phyloP scores from a whole-genome alignment of 2,888 invertebrate species.

The Rhogogaster chlorosoma region DNA sequence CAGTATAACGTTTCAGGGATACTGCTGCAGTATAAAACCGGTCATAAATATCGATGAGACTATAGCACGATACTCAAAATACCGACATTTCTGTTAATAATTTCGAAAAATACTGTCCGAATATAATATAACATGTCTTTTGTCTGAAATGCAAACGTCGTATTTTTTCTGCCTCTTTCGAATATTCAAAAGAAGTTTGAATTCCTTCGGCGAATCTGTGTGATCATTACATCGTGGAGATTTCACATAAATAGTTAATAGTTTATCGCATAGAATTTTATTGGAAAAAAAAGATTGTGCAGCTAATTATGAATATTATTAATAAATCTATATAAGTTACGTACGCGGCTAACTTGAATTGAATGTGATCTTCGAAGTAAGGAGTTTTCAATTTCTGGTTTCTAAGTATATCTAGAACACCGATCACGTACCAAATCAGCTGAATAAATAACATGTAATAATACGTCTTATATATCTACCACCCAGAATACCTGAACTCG shows the following conservation, averaged over 20 bases:
- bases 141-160: neutral
- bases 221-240: neutral
- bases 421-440: constrained; percentile 9
- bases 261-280: neutral
- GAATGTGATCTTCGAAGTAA: constrained; percentile 30
- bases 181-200: neutral
- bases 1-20: constrained; percentile 61
- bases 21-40: neutral
- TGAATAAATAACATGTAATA: constrained; percentile 39
- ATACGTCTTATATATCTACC: neutral
- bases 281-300: neutral
- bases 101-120: neutral
- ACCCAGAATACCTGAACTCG: neutral
- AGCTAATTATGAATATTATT: neutral
- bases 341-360: constrained; percentile 5
- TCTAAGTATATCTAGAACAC: constrained; percentile 6
- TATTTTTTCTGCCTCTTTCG: neutral
- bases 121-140: neutral
- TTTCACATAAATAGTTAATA: neutral
- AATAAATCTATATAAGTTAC: constrained; percentile 28
- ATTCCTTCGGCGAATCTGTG: neutral
- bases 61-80: neutral
- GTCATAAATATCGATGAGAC: constrained; percentile 16
- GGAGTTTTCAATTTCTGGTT: constrained; percentile 9
- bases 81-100: neutral